Conservation (phyloP, 2,797 vertebrate genomes). For the Rhabdomys pumilio region DNA sequence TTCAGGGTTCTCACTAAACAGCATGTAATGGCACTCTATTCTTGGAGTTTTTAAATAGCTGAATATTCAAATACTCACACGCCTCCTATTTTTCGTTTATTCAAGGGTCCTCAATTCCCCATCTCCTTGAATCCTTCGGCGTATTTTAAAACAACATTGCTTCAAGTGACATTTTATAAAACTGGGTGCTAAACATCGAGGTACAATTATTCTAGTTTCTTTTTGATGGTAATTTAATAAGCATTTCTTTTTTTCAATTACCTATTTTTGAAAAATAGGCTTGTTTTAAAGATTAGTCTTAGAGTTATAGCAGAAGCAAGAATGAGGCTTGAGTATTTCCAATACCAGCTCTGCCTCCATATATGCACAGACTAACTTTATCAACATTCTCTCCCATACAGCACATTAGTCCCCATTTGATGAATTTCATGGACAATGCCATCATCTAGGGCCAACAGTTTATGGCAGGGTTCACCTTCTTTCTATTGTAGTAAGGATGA, state of each 20-base stretch:
- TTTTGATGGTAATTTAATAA: constrained; percentile 82
- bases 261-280: constrained; percentile 14
- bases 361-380: fast-evolving
- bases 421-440: not conserved
- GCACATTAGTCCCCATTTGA: no score
- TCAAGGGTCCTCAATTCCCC: constrained; percentile 66
- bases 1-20: constrained; percentile 81
- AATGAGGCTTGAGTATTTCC: not conserved
- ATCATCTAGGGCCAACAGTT: not conserved
- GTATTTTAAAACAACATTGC: constrained; percentile 84
- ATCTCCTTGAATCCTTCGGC: constrained; percentile 77
- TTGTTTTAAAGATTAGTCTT: constrained; percentile 21
- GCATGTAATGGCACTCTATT: constrained; percentile 81
- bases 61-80: constrained; percentile 82
- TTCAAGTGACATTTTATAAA: constrained; percentile 81
- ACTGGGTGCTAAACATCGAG: constrained; percentile 81
- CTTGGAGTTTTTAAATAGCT: constrained; percentile 81
- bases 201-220: constrained; percentile 78
- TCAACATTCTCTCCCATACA: not conserved
- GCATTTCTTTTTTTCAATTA: constrained; percentile 73
- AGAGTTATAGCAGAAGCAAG: not conserved
- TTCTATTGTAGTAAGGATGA: not conserved
- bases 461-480: not conserved
- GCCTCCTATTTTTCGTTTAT: constrained; percentile 84
- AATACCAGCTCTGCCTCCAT: not conserved